phyloP scores from a whole-genome alignment of 2,888 invertebrate genomes.

The Ophonus ardosiacus region DNA sequence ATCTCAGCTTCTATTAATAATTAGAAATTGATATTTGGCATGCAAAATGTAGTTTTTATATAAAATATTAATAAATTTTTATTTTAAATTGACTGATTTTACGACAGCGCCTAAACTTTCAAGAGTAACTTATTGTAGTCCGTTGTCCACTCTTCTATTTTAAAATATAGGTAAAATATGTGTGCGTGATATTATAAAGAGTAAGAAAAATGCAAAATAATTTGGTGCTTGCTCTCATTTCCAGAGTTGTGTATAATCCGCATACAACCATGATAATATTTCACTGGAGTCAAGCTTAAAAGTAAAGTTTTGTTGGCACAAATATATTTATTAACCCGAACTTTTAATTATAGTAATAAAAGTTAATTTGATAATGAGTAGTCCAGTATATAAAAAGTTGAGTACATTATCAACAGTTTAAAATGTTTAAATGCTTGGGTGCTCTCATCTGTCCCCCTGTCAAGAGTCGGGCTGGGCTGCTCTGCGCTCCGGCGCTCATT shows the following conservation, averaged over 20 bases:
- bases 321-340: slow-evolving; percentile 43
- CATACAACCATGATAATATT: slow-evolving; percentile 15
- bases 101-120: too few relatives aligned
- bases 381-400: slow-evolving; percentile 46
- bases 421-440: slow-evolving; percentile 49
- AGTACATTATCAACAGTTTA: slow-evolving; percentile 48
- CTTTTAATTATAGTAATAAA: slow-evolving; percentile 45
- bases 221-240: neutral
- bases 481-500: slow-evolving; percentile 27
- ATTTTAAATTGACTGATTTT: too few relatives aligned
- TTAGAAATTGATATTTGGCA: too few relatives aligned
- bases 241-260: neutral
- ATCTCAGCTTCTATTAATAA: too few relatives aligned
- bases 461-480: neutral
- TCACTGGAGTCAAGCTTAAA: slow-evolving; percentile 1
- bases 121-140: neutral
- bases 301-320: slow-evolving; percentile 32
- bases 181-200: neutral
- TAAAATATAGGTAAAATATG: neutral
- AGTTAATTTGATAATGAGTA: slow-evolving; percentile 43
- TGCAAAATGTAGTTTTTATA: too few relatives aligned
- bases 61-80: too few relatives aligned
- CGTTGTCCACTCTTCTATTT: neutral
- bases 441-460: slow-evolving; percentile 26
- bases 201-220: neutral